Evolutionary conservation across 1,140 invertebrate species (phyloP), one percentile per base, ranked within the genome.

Genomic region (Lepidurus arcticus): DNA sequence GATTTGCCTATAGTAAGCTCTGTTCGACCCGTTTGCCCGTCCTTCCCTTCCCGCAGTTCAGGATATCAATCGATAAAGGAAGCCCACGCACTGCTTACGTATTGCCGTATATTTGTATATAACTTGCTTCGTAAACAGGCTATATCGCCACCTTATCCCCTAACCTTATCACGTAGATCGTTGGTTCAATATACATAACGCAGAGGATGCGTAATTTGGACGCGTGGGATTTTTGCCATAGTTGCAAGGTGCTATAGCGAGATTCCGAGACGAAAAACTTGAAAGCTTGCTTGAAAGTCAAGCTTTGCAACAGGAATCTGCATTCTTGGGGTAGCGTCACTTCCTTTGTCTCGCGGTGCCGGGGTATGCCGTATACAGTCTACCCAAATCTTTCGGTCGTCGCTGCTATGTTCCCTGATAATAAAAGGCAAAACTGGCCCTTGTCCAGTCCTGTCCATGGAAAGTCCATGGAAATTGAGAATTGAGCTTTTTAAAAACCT

Each of bases 311-410:
- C 6, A 65, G 53, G 13, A 21, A 65, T 21, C 53, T 65, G 53
- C 53, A 65, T 65, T 65, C 53, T 21, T 65, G 53, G 53, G 21
- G 53, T 65, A 65, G 7, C 53, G 53, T 65, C 53, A 65, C 53
- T 65, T 65, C 53, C 53, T 65, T 65, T 65, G 53, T 65, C 53
- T 13, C 8, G 6, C 53, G 21, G 53, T 65, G 10, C 21, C 21
- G 8, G 53, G 34, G 34, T 34, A 34, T 34, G 34, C 34, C 34
- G n/a, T 65, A 16, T 16, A 65, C 53, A 21, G 16, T n/a, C 53
- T 13, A n/a, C 16, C 21, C n/a, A 65, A 65, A 65, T 16, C 53
- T 65, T 21, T 21, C 16, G 53, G 53, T 65, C 53, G 53, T 65
- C 21, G 53, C 16, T 65, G 21, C 16, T 65, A 65, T 65, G 53